Percentiles rank a stretch among this genome's conserved stretches.
These are phyloP conservation scores for Gadus chalcogrammus DNA, from an alignment of 2,113 vertebrate genomes.

Conservation along the genomic window DNA sequence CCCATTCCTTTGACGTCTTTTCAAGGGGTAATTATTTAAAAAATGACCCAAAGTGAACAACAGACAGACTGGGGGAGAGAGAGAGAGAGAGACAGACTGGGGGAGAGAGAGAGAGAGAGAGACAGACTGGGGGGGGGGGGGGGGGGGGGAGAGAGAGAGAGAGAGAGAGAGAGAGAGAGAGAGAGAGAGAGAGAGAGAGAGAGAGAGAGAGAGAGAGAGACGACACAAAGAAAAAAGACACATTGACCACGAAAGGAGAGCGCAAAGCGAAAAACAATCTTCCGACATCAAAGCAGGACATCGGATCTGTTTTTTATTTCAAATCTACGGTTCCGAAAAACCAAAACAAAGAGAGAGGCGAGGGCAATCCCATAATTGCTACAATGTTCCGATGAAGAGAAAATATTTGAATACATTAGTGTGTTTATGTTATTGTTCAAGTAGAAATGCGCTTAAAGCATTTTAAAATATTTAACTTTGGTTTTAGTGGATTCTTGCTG, in stretches of 20 bases:
- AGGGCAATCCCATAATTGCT: slow-evolving; percentile 66
- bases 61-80: neutral
- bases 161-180: slow-evolving; percentile 11
- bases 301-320: slow-evolving; percentile 65
- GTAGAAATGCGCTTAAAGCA: slow-evolving; percentile 62
- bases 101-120: slow-evolving; percentile 6
- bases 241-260: neutral
- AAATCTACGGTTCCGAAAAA: slow-evolving; percentile 55
- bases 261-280: slow-evolving; percentile 43
- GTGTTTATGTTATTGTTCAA: slow-evolving; percentile 52
- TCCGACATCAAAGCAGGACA: slow-evolving; percentile 63
- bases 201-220: neutral
- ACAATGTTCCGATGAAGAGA: slow-evolving; percentile 54
- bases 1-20: too few relatives aligned
- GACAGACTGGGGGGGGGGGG: too few relatives aligned
- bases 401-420: slow-evolving; percentile 58
- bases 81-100: slow-evolving; percentile 22
- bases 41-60: slow-evolving; percentile 11
- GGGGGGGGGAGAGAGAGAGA: slow-evolving; percentile 12
- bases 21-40: neutral
- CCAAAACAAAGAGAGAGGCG: slow-evolving; percentile 68
- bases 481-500: slow-evolving; percentile 51
- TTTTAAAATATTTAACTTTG: slow-evolving; percentile 59
- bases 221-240: neutral
- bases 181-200: neutral